These are phyloP conservation scores for Eumaeus atala DNA, from an alignment of 1,140 invertebrate genomes.

Conservation along the genomic window DNA sequence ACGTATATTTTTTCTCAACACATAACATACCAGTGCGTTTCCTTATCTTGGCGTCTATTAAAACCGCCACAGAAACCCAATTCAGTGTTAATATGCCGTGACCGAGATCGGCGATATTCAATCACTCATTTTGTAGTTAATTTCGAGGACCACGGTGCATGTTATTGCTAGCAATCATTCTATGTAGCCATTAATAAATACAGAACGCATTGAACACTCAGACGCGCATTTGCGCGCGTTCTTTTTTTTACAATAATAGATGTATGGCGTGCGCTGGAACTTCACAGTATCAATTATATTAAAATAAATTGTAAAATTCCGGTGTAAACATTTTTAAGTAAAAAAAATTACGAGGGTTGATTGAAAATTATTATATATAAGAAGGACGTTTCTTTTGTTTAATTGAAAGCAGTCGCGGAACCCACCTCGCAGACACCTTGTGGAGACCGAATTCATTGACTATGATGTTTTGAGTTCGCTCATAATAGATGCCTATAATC, in stretches of 20 bases:
- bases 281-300: too few relatives aligned
- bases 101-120: conserved; percentile 53
- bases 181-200: conserved; percentile 38
- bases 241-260: conserved; percentile 12
- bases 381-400: too few relatives aligned
- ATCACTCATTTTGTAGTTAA: conserved; percentile 66
- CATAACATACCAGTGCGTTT: conserved; percentile 7
- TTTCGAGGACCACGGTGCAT: conserved; percentile 65
- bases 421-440: too few relatives aligned
- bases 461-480: too few relatives aligned
- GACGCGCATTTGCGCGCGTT: too few relatives aligned
- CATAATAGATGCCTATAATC: too few relatives aligned
- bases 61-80: conserved; percentile 58
- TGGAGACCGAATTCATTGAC: too few relatives aligned
- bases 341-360: too few relatives aligned
- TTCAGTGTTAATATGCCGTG: conserved; percentile 66
- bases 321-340: too few relatives aligned
- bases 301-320: too few relatives aligned
- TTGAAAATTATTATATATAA: too few relatives aligned
- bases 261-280: conserved; percentile 11
- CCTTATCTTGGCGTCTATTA: conserved; percentile 9
- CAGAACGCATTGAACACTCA: not conserved
- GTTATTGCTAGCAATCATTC: conserved; percentile 59
- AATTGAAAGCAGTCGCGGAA: too few relatives aligned
- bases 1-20: conserved; percentile 9